Evolutionary conservation across 2,797 vertebrate species (phyloP).

Genomic region (Anomalospiza imberbis): DNA sequence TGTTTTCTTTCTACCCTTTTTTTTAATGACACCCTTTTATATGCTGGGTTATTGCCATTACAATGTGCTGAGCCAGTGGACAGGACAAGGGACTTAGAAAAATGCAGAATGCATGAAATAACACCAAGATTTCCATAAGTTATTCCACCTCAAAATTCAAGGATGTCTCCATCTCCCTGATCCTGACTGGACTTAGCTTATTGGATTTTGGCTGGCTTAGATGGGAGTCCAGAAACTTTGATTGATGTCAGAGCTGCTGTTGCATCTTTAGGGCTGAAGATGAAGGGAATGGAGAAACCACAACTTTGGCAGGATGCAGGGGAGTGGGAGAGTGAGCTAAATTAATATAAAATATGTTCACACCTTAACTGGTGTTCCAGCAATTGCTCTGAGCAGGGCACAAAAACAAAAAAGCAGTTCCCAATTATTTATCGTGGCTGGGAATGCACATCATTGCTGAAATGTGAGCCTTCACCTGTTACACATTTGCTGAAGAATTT

Average conservation of each 20-base stretch:
- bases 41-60: not conserved
- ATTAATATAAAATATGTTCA: not conserved
- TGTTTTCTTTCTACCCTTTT: fast-evolving
- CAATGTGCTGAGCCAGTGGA: too few species aligned
- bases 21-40: fast-evolving
- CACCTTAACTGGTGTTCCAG: not conserved
- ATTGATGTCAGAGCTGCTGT: not conserved
- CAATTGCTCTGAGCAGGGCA: not conserved
- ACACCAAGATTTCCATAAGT: not conserved
- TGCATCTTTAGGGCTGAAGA: not conserved
- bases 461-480: not conserved
- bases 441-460: not conserved
- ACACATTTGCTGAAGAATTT: not conserved
- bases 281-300: not conserved
- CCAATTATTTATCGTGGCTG: not conserved
- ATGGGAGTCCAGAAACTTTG: not conserved
- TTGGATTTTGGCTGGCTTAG: not conserved
- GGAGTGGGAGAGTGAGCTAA: not conserved
- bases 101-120: not conserved
- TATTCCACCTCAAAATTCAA: not conserved
- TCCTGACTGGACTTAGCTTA: not conserved
- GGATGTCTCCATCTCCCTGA: not conserved
- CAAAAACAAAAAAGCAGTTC: not conserved
- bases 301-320: not conserved
- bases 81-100: not conserved